Evolutionary conservation across 1,140 invertebrate species (phyloP).

Genomic region (Macrocentrus cingulum): DNA sequence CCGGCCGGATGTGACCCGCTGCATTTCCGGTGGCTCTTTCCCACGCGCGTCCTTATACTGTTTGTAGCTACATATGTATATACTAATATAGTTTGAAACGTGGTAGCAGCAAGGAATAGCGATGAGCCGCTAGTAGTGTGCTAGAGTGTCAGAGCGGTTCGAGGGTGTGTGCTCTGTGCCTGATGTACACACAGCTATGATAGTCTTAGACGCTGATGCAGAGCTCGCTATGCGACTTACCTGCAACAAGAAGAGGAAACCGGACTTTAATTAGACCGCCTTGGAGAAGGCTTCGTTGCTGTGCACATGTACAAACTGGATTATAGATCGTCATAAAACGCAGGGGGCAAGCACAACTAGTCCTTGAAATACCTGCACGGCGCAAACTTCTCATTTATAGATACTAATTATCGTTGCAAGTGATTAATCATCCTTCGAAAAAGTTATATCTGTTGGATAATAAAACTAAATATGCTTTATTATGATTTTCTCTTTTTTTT

Average conservation of each 20-base stretch:
- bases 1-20: neutral
- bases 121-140: too few species aligned
- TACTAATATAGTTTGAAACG: too few species aligned
- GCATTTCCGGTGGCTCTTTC: conserved; percentile 23
- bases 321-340: conserved; percentile 22
- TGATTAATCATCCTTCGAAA: conserved; percentile 14
- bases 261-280: conserved; percentile 23
- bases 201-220: too few species aligned
- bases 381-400: neutral
- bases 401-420: conserved; percentile 1
- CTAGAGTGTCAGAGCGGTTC: too few species aligned
- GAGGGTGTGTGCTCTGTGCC: too few species aligned
- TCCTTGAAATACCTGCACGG: conserved; percentile 1
- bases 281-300: neutral
- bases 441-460: too few species aligned
- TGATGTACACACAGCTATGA: too few species aligned
- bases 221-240: neutral
- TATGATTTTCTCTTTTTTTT: too few species aligned
- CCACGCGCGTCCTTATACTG: neutral
- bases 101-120: too few species aligned
- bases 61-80: too few species aligned
- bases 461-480: too few species aligned
- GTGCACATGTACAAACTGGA: conserved; percentile 7
- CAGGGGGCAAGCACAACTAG: neutral
- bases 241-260: conserved; percentile 19